Conservation (phyloP, 1,140 invertebrate species). For the Bacillus rossius region DNA sequence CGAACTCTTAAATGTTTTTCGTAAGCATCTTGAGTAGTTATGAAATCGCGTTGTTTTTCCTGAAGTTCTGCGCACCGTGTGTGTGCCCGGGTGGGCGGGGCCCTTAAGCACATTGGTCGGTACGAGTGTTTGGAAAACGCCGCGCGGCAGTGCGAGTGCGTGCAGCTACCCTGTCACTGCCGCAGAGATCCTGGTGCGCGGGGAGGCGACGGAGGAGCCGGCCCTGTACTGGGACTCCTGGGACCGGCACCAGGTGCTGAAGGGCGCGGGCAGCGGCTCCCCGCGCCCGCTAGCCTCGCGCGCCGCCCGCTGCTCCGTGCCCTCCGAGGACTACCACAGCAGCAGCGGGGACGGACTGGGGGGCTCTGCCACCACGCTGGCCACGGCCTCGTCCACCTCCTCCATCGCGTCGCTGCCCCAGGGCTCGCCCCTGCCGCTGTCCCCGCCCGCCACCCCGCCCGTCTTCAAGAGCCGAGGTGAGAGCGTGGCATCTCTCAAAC, state of each 20-base stretch:
- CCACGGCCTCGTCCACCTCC: conserved; percentile 26
- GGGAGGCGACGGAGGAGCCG: conserved; percentile 47
- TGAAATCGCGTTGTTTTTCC: no score
- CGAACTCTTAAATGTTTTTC: no score
- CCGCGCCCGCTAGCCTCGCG: conserved; percentile 51
- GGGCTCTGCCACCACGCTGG: conserved; percentile 21
- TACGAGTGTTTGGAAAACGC: no score
- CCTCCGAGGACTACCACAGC: conserved; percentile 52
- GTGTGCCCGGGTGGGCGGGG: no score
- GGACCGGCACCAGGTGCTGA: conserved; percentile 54
- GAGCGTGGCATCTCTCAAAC: conserved; percentile 1
- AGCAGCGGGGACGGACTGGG: conserved; percentile 26
- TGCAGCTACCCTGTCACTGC: no score
- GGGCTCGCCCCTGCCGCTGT: conserved; percentile 27
- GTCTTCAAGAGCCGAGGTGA: conserved; percentile 42
- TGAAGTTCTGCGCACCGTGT: no score
- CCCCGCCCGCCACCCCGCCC: conserved; percentile 48
- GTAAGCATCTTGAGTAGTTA: no score
- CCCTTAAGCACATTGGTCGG: no score
- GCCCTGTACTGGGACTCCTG: conserved; percentile 89
- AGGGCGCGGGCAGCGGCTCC: conserved; percentile 46
- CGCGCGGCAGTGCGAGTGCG: no score
- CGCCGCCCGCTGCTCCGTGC: conserved; percentile 48
- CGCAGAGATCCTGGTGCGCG: conserved; percentile 54
- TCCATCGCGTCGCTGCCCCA: conserved; percentile 23